Evolutionary conservation across 2,113 vertebrate species (phyloP), one percentile per base, ranked within the genome.

Genomic region (Eurystomus gularis): DNA sequence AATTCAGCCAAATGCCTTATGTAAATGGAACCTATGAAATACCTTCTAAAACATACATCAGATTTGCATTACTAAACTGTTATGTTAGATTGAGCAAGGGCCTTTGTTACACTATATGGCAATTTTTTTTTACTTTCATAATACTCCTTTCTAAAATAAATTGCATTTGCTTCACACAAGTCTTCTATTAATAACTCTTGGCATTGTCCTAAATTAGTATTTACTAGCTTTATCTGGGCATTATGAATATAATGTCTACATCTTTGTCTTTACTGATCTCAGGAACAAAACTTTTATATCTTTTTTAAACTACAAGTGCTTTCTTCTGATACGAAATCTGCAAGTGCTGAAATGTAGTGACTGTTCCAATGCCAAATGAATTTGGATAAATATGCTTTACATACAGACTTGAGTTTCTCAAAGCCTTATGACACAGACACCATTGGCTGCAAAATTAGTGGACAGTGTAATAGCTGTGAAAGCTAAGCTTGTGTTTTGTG

Each of bases 1-100:
- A 91, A 89, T 88, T 93, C 90, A 89, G n/a, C 73, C 79, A 70
- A 93, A 87, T 33, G 35, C 44, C 65, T 93, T 95, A 70, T 85
- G 71, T 88, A 94, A 95, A 92, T 92, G 77, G 65, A 92, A 88
- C 65, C 55, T 87, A 48, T 78, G 79, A 88, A 94, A 92, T 79
- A 75, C 42, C 51, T 88, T 88, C 69, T 90, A 78, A 95, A 90
- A 90, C 75, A 64, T 86, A 75, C 20, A 75, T 86, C 94, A 90
- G 73, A 85, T 71, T 93, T 94, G 37, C 77, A 46, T 93, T 96
- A 76, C 77, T 83, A 66, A 46, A 21, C 76, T 83, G 42, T 46
- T 88, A 37, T 12, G 17, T 93, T 90, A 83, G 60, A 86, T 64
- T 83, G 68, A 80, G 42, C 54, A 86, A 93, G 17, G 23, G 58